Conservation (phyloP, 2,888 invertebrate genomes). For the Coleophora flavipennella region DNA sequence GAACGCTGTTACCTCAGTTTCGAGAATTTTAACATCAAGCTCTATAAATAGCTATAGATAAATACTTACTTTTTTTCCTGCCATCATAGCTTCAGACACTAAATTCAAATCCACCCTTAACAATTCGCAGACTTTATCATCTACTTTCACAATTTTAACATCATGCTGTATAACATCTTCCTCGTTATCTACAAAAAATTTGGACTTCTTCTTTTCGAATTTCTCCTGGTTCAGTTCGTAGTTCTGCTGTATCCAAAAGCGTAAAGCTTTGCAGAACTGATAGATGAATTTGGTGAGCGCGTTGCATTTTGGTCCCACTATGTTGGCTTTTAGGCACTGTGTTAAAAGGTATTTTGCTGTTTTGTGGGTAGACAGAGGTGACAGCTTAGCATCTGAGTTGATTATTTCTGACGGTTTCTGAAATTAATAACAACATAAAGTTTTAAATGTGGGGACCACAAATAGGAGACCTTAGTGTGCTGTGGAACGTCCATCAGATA, state of each 20-base stretch:
- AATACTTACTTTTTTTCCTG: conserved; percentile 51
- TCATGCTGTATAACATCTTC: conserved; percentile 19
- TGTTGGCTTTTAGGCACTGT: conserved; percentile 48
- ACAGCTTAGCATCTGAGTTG: conserved; percentile 25
- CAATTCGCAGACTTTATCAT: conserved; percentile 44
- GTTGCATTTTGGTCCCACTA: conserved; percentile 49
- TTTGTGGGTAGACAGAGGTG: conserved; percentile 31
- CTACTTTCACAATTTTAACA: conserved; percentile 28
- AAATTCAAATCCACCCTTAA: conserved; percentile 45
- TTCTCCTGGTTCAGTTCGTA: conserved; percentile 27
- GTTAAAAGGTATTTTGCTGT: conserved; percentile 45
- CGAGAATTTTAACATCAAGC: no score
- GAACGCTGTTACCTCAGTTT: no score
- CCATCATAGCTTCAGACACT: conserved; percentile 49
- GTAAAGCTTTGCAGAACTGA: conserved; percentile 38
- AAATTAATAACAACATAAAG: conserved; percentile 14
- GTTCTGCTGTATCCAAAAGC: conserved; percentile 49
- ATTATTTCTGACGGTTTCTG: conserved; percentile 41
- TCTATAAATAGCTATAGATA: no score
- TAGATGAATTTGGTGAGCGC: conserved; percentile 46
- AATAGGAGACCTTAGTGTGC: no score
- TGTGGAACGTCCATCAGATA: no score
- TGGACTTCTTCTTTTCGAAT: conserved; percentile 25
- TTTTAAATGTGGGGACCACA: no score
- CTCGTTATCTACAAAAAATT: conserved; percentile 14